A percentile compares a stretch with the other conserved stretches of the same genome.
phyloP scores from a whole-genome alignment of 1,140 invertebrate genomes.

The Elysia chlorotica region DNA sequence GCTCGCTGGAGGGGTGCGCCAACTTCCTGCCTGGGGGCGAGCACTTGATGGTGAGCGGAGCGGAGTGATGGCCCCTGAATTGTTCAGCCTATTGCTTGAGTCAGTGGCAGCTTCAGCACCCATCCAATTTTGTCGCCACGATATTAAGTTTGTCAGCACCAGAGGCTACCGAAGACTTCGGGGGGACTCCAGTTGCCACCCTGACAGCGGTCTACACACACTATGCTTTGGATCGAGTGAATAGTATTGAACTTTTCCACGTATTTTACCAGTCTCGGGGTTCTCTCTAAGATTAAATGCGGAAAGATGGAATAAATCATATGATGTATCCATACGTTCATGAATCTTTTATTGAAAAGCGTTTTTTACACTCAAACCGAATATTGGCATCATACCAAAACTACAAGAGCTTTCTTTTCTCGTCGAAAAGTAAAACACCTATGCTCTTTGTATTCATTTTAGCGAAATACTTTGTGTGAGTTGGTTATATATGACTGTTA shows the following conservation, averaged over 20 bases:
- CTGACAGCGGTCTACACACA: neutral
- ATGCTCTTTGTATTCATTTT: no score
- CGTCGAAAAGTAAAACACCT: no score
- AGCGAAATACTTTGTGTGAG: no score
- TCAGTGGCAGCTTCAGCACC: neutral
- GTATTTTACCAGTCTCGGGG: neutral
- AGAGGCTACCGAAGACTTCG: constrained; percentile 26
- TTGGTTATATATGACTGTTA: no score
- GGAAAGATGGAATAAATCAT: no score
- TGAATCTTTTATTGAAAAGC: no score
- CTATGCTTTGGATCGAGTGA: neutral
- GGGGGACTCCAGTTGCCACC: neutral
- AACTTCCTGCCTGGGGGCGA: no score
- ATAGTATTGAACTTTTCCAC: neutral
- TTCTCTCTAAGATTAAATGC: neutral
- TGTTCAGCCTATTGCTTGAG: neutral
- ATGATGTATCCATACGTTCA: no score
- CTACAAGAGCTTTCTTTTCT: no score
- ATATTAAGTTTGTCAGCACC: constrained; percentile 33
- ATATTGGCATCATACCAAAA: no score
- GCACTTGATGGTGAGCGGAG: constrained; percentile 22
- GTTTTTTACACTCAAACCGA: no score
- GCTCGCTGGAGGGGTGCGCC: neutral
- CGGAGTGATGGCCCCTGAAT: neutral
- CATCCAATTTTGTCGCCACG: constrained; percentile 27